These are phyloP conservation scores for Catonia carolina DNA, from an alignment of 2,888 invertebrate species.

Conservation along the genomic window DNA sequence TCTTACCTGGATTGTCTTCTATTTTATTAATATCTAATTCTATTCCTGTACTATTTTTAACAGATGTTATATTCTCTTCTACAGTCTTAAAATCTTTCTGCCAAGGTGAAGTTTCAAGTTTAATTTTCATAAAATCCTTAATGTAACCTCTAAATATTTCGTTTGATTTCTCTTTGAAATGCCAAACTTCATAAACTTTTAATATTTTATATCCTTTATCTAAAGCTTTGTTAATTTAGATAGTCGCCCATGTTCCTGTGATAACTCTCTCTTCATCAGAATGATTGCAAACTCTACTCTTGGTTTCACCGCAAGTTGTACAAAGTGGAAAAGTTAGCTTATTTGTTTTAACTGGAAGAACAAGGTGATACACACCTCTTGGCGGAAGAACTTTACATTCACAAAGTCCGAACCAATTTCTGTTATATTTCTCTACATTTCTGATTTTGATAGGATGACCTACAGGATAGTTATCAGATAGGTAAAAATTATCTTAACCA, in stretches of 20 bases:
- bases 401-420: constrained; percentile 32
- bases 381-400: no score
- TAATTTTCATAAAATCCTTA: constrained; percentile 26
- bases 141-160: constrained; percentile 31
- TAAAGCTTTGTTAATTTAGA: constrained; percentile 27
- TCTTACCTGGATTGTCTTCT: constrained; percentile 30
- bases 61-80: constrained; percentile 28
- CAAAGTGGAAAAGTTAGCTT: constrained; percentile 21
- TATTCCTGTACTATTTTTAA: constrained; percentile 31
- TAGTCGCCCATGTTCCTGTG: constrained; percentile 20
- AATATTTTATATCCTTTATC: constrained; percentile 32
- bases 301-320: constrained; percentile 13
- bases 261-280: constrained; percentile 22
- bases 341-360: constrained; percentile 16
- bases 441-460: no score
- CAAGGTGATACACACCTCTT: constrained; percentile 31
- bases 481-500: no score
- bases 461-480: no score
- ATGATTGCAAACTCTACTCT: constrained; percentile 12
- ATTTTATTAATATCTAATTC: constrained; percentile 30
- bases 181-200: constrained; percentile 31
- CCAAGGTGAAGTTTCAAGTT: constrained; percentile 15
- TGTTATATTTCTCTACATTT: constrained; percentile 29
- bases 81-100: constrained; percentile 1
- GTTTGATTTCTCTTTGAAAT: constrained; percentile 27